Conservation (phyloP, 2,113 vertebrate species). For the Jacana jacana region DNA sequence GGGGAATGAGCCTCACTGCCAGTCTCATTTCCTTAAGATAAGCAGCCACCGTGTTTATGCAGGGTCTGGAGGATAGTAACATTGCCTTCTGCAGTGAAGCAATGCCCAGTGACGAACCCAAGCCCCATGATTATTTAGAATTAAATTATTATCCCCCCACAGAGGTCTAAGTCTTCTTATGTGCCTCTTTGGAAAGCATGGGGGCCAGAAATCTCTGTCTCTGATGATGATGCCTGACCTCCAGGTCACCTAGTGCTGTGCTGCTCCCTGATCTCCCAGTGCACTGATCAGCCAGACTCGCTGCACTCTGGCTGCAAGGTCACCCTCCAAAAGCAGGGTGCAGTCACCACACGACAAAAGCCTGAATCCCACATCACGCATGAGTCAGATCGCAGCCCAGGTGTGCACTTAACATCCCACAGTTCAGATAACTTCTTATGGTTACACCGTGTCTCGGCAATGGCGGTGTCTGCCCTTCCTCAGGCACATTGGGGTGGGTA, state of each 20-base stretch:
- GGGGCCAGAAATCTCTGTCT: background rate
- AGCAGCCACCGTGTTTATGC: background rate
- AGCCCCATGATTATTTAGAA: background rate
- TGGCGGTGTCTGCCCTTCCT: background rate
- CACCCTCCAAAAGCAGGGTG: background rate
- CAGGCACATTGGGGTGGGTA: background rate
- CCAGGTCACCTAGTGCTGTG: background rate
- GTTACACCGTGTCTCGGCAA: rapidly evolving
- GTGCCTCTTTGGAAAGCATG: background rate
- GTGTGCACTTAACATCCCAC: rapidly evolving
- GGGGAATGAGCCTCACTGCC: background rate
- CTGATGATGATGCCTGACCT: background rate
- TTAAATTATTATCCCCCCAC: background rate
- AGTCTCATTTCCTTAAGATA: background rate
- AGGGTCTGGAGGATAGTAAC: background rate
- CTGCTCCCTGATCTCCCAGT: background rate
- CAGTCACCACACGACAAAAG: background rate
- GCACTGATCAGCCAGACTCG: background rate
- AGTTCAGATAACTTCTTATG: background rate
- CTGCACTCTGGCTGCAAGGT: background rate
- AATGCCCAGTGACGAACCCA: background rate
- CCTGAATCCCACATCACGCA: background rate
- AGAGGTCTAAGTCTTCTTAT: background rate
- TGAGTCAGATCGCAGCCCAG: background rate
- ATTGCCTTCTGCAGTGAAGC: background rate